Percentiles rank a stretch among this genome's conserved stretches.
These are phyloP conservation scores for Tinamus guttatus DNA, from an alignment of 2,113 vertebrate genomes.

Conservation along the genomic window DNA sequence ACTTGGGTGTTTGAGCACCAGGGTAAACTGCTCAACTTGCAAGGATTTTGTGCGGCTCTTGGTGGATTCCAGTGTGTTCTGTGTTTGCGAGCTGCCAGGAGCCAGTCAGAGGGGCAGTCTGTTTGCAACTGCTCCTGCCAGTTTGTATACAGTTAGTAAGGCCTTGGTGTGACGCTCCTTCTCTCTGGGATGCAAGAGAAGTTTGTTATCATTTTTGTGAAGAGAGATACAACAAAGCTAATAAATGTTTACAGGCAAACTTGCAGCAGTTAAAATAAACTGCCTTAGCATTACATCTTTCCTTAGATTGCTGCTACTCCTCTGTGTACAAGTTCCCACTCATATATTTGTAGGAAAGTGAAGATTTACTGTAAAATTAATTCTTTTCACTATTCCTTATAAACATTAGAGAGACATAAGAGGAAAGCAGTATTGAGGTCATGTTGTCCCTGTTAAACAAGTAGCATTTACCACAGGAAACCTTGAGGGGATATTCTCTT, in stretches of 20 bases:
- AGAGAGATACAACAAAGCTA: background rate
- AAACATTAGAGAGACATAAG: background rate
- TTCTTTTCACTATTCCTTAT: background rate
- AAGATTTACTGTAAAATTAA: background rate
- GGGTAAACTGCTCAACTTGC: background rate
- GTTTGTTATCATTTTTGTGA: conserved; percentile 33
- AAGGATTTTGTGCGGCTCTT: background rate
- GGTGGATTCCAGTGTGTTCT: background rate
- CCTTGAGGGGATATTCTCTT: background rate
- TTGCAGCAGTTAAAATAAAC: conserved; percentile 50
- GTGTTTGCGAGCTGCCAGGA: conserved; percentile 18
- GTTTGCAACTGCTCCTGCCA: background rate
- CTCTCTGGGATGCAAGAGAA: background rate
- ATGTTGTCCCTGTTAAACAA: background rate
- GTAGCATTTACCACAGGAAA: background rate
- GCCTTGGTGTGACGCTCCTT: background rate
- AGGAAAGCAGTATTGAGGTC: background rate
- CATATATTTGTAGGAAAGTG: background rate
- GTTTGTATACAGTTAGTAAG: background rate
- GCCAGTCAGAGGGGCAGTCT: background rate
- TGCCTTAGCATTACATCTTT: background rate
- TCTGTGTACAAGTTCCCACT: background rate
- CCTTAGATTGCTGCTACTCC: background rate
- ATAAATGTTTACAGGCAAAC: conserved; percentile 25
- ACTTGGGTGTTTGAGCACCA: background rate